Evolutionary conservation across 2,113 vertebrate genomes (phyloP).

Genomic region (Aramus guarauna): DNA sequence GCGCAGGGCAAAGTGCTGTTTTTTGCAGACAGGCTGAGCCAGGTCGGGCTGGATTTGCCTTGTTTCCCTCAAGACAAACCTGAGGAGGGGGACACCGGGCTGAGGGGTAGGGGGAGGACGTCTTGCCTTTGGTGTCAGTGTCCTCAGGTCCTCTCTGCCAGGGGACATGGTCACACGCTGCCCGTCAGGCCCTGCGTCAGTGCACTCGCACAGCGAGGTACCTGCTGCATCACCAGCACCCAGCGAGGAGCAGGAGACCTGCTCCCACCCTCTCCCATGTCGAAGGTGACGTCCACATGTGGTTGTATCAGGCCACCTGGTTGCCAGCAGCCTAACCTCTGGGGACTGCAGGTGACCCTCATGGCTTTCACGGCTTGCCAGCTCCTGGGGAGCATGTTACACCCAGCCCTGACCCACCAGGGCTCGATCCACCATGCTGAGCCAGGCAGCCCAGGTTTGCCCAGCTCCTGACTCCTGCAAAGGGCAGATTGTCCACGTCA

Average conservation of each 20-base stretch:
- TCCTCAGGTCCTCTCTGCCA: not conserved
- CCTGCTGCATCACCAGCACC: not conserved
- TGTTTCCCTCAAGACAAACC: not conserved
- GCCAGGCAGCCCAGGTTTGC: rapidly evolving
- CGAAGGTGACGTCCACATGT: rapidly evolving
- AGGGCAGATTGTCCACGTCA: not conserved
- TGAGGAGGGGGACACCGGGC: not conserved
- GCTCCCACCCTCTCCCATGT: not conserved
- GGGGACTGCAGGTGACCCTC: not conserved
- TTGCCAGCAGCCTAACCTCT: not conserved
- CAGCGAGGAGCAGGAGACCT: not conserved
- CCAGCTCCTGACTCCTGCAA: not conserved
- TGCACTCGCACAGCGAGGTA: rapidly evolving
- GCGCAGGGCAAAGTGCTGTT: conserved; percentile 4
- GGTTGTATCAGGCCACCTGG: not conserved
- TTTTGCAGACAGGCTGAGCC: not conserved
- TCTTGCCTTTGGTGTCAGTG: not conserved
- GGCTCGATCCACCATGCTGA: not conserved
- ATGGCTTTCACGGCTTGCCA: not conserved
- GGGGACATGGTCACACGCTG: not conserved
- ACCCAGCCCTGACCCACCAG: not conserved
- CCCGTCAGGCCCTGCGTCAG: not conserved
- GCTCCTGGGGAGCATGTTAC: not conserved
- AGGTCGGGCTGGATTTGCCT: not conserved
- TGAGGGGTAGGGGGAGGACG: not conserved